phyloP scores from a whole-genome alignment of 2,888 invertebrate genomes.

The Amiota mariae region DNA sequence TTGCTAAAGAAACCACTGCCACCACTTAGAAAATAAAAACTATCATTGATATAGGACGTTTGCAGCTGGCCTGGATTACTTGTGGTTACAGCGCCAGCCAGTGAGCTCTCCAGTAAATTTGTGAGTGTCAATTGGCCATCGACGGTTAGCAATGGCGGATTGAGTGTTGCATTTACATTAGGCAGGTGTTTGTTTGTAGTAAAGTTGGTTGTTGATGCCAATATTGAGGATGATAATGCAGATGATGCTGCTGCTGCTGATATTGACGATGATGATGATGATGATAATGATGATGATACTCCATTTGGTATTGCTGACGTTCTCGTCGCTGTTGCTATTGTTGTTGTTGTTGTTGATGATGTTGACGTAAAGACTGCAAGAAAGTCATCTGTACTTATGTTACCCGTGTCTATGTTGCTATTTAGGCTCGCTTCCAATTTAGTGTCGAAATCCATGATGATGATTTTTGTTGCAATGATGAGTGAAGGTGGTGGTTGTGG shows the following conservation, averaged over 20 bases:
- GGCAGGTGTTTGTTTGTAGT: too few relatives aligned
- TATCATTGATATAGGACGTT: slow-evolving; percentile 61
- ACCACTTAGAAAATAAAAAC: slow-evolving; percentile 62
- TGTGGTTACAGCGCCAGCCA: slow-evolving; percentile 40
- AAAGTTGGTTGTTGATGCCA: too few relatives aligned
- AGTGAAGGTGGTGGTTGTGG: too few relatives aligned
- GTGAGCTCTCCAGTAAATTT: slow-evolving; percentile 54
- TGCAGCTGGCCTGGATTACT: slow-evolving; percentile 30
- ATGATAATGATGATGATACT: not conserved
- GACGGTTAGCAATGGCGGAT: slow-evolving; percentile 64
- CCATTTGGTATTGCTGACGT: not conserved
- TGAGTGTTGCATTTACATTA: slow-evolving; percentile 49
- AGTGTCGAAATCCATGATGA: slow-evolving; percentile 65
- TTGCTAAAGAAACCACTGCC: slow-evolving; percentile 35
- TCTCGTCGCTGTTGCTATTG: slow-evolving; percentile 17
- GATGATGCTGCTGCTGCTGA: too few relatives aligned
- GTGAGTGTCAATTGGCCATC: slow-evolving; percentile 61
- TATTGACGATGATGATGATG: too few relatives aligned
- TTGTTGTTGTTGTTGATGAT: slow-evolving; percentile 40
- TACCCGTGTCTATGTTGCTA: slow-evolving; percentile 69
- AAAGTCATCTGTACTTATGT: slow-evolving; percentile 73
- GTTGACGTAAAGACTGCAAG: slow-evolving; percentile 70
- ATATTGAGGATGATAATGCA: slow-evolving; percentile 26
- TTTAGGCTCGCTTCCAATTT: slow-evolving; percentile 56
- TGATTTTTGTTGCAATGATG: too few relatives aligned